Conservation (phyloP, 30 jellyfish, hydroid and myxozoan genomes). For the Rhopilema esculentum region DNA sequence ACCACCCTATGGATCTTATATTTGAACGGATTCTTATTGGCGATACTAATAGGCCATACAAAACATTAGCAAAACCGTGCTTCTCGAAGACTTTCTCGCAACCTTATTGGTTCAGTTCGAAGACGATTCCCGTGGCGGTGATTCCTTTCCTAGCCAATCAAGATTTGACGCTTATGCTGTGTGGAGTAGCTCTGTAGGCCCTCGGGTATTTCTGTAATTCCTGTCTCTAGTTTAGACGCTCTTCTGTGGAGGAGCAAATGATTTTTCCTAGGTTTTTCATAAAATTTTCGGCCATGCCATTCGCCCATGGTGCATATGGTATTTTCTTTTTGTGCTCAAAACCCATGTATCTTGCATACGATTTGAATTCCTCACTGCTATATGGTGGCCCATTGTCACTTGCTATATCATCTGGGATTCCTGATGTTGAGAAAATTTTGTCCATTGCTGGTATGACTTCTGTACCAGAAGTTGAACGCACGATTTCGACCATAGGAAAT, state of each 20-base stretch:
- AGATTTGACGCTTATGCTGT: too few species aligned
- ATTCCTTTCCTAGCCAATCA: too few species aligned
- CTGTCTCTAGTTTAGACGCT: too few species aligned
- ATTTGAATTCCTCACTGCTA: neutral
- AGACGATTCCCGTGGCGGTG: too few species aligned
- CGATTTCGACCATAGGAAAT: slow-evolving; percentile 11
- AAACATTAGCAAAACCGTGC: neutral
- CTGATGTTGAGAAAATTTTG: neutral
- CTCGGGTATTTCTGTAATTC: too few species aligned
- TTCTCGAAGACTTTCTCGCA: neutral
- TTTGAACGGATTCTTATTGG: neutral
- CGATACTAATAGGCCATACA: neutral
- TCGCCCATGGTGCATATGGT: too few species aligned
- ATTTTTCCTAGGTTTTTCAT: too few species aligned
- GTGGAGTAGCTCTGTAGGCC: too few species aligned
- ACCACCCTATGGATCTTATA: neutral
- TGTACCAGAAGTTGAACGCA: slow-evolving; percentile 9
- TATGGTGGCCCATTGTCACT: slow-evolving; percentile 7
- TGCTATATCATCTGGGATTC: neutral
- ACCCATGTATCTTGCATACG: neutral
- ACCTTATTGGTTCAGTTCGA: too few species aligned
- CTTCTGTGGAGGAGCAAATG: too few species aligned
- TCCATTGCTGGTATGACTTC: slow-evolving; percentile 2
- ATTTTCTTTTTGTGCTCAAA: too few species aligned
- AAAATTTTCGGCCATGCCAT: too few species aligned